A percentile compares a stretch with the other conserved stretches of the same genome.
These are phyloP conservation scores for Mungos mungo DNA, from an alignment of 2,113 vertebrate species.

Conservation along the genomic window DNA sequence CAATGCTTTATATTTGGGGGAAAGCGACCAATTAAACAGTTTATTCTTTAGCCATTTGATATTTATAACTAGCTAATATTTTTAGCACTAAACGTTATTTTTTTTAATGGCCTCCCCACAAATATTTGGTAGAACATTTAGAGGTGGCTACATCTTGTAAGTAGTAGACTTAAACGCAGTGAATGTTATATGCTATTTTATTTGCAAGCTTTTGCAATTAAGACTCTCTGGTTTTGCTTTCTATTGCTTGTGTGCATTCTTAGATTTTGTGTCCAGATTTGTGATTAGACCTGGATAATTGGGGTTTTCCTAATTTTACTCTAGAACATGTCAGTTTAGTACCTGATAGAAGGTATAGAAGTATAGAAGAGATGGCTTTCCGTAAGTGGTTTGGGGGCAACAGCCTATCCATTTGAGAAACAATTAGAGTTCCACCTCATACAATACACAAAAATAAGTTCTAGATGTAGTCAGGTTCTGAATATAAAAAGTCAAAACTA, in stretches of 20 bases:
- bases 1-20: not conserved
- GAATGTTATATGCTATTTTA: not conserved
- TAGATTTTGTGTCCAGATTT: not conserved
- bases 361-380: not conserved
- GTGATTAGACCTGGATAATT: constrained; percentile 3
- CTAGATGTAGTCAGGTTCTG: not conserved
- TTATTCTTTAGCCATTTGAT: not conserved
- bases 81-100: not conserved
- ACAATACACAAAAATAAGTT: not conserved
- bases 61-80: constrained; percentile 29
- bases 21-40: not conserved
- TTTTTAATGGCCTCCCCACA: not conserved
- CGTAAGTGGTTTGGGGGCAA: not conserved
- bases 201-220: not conserved
- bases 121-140: not conserved
- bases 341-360: not conserved
- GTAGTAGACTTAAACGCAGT: not conserved
- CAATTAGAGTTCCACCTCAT: not conserved
- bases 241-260: not conserved
- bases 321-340: not conserved
- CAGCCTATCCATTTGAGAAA: not conserved
- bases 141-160: not conserved
- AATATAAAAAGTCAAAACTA: constrained; percentile 25
- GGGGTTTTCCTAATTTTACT: not conserved
- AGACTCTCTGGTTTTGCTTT: constrained; percentile 1